Evolutionary conservation across 30 jellyfish, hydroid and myxozoan genomes (phyloP).

Genomic region (Clytia hemisphaerica): DNA sequence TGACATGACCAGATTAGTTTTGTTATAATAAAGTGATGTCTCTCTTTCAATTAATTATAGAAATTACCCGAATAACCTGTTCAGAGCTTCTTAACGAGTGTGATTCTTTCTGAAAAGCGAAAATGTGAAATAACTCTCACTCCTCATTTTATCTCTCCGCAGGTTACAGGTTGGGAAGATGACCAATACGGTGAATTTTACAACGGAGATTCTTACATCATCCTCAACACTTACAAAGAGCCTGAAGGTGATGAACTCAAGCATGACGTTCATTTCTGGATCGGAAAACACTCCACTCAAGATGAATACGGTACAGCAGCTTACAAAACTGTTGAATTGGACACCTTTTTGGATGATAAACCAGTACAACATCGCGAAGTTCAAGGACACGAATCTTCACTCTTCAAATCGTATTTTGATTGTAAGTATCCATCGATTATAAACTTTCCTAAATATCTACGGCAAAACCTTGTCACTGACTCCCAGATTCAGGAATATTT

Average conservation of each 20-base stretch:
- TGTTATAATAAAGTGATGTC: no score
- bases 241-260: conserved; percentile 64
- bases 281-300: conserved; percentile 87
- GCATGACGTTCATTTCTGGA: conserved; percentile 97
- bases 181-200: conserved; percentile 88
- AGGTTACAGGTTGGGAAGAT: conserved; percentile 95
- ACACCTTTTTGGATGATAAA: conserved; percentile 91
- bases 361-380: conserved; percentile 99
- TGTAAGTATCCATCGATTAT: neutral
- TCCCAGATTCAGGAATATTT: no score
- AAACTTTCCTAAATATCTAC: neutral
- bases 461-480: no score
- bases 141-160: neutral
- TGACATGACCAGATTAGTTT: no score
- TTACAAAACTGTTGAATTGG: conserved; percentile 95
- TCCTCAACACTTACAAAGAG: conserved; percentile 86
- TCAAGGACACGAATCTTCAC: conserved; percentile 75
- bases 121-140: no score
- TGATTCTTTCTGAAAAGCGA: no score
- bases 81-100: no score
- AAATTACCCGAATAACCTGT: no score
- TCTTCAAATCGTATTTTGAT: conserved; percentile 72
- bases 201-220: conserved; percentile 92
- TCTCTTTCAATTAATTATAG: no score
- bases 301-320: conserved; percentile 99